A percentile compares a stretch with the other conserved stretches of the same genome.
Conservation (phyloP, 2,113 vertebrate species). For the Ammodytes marinus region DNA sequence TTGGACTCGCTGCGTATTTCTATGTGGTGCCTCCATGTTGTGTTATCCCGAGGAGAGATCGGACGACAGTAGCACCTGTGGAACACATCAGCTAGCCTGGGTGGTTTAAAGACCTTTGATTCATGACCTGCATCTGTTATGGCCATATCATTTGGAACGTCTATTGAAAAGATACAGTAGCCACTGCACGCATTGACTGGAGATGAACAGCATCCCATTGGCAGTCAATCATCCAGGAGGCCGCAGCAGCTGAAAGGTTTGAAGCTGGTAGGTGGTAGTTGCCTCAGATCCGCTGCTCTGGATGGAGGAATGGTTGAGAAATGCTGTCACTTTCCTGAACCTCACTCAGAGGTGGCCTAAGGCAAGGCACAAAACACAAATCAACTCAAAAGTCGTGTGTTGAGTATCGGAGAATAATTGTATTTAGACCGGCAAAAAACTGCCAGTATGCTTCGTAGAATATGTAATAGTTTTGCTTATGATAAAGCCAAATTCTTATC, state of each 20-base stretch:
- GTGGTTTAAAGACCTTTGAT: slow-evolving; percentile 77
- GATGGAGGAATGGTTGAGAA: slow-evolving; percentile 30
- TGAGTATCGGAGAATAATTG: background rate
- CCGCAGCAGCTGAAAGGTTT: slow-evolving; percentile 49
- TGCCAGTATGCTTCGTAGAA: too few relatives aligned
- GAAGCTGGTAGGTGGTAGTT: slow-evolving; percentile 47
- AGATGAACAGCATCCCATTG: slow-evolving; percentile 50
- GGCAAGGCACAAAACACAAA: background rate
- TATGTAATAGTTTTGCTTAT: too few relatives aligned
- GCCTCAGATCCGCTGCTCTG: slow-evolving; percentile 20
- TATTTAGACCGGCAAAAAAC: too few relatives aligned
- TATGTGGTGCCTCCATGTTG: slow-evolving; percentile 44
- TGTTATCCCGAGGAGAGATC: slow-evolving; percentile 51
- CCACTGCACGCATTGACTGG: slow-evolving; percentile 66
- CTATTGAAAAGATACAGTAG: slow-evolving; percentile 71
- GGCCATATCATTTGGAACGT: slow-evolving; percentile 67
- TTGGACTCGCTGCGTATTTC: slow-evolving; percentile 6
- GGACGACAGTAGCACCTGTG: slow-evolving; percentile 66
- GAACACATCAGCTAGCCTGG: slow-evolving; percentile 74
- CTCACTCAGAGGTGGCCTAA: slow-evolving; percentile 5
- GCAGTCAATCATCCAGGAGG: slow-evolving; percentile 58
- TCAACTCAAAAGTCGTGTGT: background rate
- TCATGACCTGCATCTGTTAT: slow-evolving; percentile 82
- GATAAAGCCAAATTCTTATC: too few relatives aligned
- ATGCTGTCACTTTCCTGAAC: slow-evolving; percentile 34